A percentile compares a stretch with the other conserved stretches of the same genome.
Evolutionary conservation across 1,140 invertebrate genomes (phyloP).

Genomic region (Leguminivora glycinivorella): DNA sequence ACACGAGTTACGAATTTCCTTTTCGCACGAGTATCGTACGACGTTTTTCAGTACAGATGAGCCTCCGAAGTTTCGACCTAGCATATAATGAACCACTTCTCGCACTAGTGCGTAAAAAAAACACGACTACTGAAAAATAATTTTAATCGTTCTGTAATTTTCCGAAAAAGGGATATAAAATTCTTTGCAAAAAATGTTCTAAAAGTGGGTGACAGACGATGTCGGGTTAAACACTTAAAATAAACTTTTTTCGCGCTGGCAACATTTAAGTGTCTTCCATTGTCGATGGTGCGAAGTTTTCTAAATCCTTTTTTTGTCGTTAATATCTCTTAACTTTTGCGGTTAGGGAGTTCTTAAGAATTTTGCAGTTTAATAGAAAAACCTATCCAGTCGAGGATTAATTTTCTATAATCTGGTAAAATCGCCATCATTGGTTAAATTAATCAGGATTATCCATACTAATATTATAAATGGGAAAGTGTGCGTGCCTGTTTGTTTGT

Average conservation of each 20-base stretch:
- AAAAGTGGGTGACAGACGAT: constrained; percentile 10
- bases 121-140: no score
- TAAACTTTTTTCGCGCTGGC: constrained; percentile 13
- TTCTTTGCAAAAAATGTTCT: not conserved
- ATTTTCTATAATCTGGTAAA: not conserved
- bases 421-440: not conserved
- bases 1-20: no score
- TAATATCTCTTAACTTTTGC: constrained; percentile 23
- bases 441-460: no score
- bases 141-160: not conserved
- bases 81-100: no score
- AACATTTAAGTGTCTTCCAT: constrained; percentile 29
- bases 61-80: no score
- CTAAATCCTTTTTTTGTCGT: constrained; percentile 19
- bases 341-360: not conserved
- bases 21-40: no score
- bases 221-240: constrained; percentile 24
- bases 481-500: no score
- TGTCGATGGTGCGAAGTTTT: constrained; percentile 27
- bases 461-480: no score
- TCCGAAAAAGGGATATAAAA: not conserved
- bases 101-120: no score
- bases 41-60: no score
- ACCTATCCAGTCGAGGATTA: not conserved
- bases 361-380: not conserved